Evolutionary conservation across 1,140 invertebrate species (phyloP), one percentile per base, ranked within the genome.

Genomic region (Latrodectus geometricus): DNA sequence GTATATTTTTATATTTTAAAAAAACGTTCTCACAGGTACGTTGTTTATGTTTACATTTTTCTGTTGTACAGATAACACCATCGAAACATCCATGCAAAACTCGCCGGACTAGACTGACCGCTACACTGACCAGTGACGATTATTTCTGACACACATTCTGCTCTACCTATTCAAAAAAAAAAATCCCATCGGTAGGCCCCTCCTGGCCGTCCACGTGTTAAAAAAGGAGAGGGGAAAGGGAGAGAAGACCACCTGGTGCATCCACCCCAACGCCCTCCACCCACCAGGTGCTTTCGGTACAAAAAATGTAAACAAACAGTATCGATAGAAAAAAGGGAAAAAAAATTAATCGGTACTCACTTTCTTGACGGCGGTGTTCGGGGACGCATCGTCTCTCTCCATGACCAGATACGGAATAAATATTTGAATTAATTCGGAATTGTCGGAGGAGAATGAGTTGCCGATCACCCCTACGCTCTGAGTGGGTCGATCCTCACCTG

Each of bases 401-500:
- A 80, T 80, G 66, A 70, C 78, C 54, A 61, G 70, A 49, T 54
- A 68, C 20, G 11, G 78, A 21, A 52, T 56, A 52, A 52, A 48
- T 21, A 20, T 76, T 17, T 52, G 52, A 20, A 61, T 14, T 61
- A 61, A 61, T 61, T 61, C 54, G 2, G 54, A 61, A 61, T 61
- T 17, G 20, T 23, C 15, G 74, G 52, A 54, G n/a, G 23, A 21
- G 52, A 61, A 23, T 48, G 56, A n/a, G 14, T 21, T 7, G 8
- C 21, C 35, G 50, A 49, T 17, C 66, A 70, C 78, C 78, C 78
- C 78, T 80, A 70, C 78, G 78, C 78, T 54, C 5, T 21, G 78
- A 80, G 78, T 80, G 78, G 78, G 78, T 50, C 14, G 78, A 21
- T 61, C 68, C 78, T 80, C 49, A 80, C 78, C 78, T 80, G 78